Base-by-base conservation (phyloP, 2,797 vertebrate species). In the Luscinia megarhynchos region DNA sequence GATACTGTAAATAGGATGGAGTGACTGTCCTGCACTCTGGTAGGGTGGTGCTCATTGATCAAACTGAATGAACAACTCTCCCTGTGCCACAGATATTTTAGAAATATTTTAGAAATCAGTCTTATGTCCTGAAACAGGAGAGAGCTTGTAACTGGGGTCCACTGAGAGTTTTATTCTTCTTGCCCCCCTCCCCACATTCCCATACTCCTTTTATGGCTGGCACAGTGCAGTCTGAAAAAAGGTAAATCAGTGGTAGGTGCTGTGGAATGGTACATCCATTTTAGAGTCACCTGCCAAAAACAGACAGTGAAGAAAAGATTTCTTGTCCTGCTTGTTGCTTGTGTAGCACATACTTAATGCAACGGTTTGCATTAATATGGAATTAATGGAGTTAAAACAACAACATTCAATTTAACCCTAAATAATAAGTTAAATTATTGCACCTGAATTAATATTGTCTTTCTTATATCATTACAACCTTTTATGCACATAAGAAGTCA, bases 1-100 rank as follows among this genome's bases (percentile, higher is more conserved):
- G 76, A 75, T 69, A 16, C 14, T 51, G 7, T 24, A 63, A 59
- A 53, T 32, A 59, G 5, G 5, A n/a, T 0, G 0, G 2, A 41
- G 41, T 1, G 0, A 7, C 10, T 41, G 14, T 36, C 36, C n/a
- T 83, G 66, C 51, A 18, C 24, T 45, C 26, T 54, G 46, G 6
- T 29, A 48, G 21, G 3, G 5, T 15, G 32, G 8, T 26, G 26
- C 10, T 62, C 0, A 0, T 3, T 21, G 34, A 6, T 66, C 62
- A 55, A 67, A 45, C 4, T 10, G n/a, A 62, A 27, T 9, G 9
- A 67, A 40, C 6, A 51, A 9, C 24, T 66, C 45, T n/a, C 6
- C 15, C 1, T 53, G 61, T 64, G 15, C 66, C 23, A 40, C 7
- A 53, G 32, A 38, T 7, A 10, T 14, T 73, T 93, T 6, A 58